Conservation (phyloP, 2,888 invertebrate species). For the Gymnocheta viridis region DNA sequence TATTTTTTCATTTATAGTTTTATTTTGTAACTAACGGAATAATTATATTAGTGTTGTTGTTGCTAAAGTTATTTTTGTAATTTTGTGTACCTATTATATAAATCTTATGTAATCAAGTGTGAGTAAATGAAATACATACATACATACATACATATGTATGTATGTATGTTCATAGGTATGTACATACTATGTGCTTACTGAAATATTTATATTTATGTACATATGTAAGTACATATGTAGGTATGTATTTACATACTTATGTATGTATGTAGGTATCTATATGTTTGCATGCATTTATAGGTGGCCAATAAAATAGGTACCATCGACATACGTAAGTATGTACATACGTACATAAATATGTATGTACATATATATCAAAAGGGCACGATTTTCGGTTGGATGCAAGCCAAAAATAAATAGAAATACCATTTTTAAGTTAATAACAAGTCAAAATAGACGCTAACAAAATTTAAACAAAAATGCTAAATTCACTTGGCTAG, state of each 20-base stretch:
- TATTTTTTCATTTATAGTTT: background rate
- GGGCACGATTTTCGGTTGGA: too few species aligned
- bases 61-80: constrained; percentile 9
- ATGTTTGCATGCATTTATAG: background rate
- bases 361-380: background rate
- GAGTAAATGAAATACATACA: background rate
- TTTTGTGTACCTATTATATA: constrained; percentile 74
- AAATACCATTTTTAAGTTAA: too few species aligned
- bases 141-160: background rate
- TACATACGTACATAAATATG: background rate
- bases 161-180: background rate
- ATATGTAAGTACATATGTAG: background rate
- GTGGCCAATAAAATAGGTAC: too few species aligned
- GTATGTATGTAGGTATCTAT: background rate
- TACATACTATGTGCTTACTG: background rate
- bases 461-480: too few species aligned
- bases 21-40: constrained; percentile 43
- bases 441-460: too few species aligned
- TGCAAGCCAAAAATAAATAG: too few species aligned
- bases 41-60: constrained; percentile 7
- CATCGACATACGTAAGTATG: background rate
- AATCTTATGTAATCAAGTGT: constrained; percentile 75
- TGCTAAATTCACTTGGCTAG: too few species aligned
- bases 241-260: too few species aligned
- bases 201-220: background rate